phyloP scores from a whole-genome alignment of 2,113 vertebrate genomes.

The Lophotis ruficrista region DNA sequence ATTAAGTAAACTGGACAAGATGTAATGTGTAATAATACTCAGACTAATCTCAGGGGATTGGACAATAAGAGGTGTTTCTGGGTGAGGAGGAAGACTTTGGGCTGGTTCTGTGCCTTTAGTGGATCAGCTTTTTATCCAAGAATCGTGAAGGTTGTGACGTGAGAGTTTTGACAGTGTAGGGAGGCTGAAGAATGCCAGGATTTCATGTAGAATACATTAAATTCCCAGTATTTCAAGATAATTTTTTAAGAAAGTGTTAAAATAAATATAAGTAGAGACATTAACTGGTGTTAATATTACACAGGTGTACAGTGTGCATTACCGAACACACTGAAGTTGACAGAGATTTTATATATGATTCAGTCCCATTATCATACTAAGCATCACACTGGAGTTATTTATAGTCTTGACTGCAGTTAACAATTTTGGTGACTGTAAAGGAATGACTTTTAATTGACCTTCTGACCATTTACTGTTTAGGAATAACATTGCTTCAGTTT shows the following conservation, averaged over 20 bases:
- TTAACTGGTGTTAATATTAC: neutral
- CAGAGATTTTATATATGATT: neutral
- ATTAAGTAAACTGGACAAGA: neutral
- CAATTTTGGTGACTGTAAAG: neutral
- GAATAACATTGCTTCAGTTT: neutral
- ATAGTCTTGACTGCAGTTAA: neutral
- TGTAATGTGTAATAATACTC: neutral
- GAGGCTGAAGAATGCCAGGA: neutral
- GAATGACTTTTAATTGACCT: neutral
- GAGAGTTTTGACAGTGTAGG: neutral
- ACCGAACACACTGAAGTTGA: neutral
- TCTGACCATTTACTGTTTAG: neutral
- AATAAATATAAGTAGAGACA: neutral
- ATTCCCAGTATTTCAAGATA: neutral
- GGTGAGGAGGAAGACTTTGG: neutral
- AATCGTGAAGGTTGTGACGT: neutral
- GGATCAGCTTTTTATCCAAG: neutral
- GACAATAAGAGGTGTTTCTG: neutral
- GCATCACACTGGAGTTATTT: neutral
- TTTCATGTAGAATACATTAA: neutral
- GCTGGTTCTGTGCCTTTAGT: neutral
- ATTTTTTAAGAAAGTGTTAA: neutral
- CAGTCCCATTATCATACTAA: neutral
- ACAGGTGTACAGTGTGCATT: neutral
- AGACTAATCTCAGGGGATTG: neutral